phyloP scores from a whole-genome alignment of 2,113 vertebrate species.

The Elachura formosa region DNA sequence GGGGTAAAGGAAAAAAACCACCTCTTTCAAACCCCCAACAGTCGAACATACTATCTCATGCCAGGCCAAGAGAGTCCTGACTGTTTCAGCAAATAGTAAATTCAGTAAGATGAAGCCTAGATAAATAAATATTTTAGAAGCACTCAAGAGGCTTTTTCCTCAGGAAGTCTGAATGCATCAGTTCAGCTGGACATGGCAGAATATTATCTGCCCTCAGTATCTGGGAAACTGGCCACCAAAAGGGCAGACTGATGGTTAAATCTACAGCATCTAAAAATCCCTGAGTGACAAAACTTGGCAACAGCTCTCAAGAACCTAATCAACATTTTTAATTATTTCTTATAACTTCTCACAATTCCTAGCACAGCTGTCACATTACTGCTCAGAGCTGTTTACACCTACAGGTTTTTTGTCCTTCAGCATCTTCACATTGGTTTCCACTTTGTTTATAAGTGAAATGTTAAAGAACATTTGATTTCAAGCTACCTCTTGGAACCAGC shows the following conservation, averaged over 20 bases:
- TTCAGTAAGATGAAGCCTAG: conserved; percentile 10
- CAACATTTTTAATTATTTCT: conserved; percentile 35
- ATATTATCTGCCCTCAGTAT: not conserved
- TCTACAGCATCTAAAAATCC: not conserved
- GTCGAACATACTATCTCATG: conserved; percentile 16
- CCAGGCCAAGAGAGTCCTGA: not conserved
- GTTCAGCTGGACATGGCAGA: conserved; percentile 7
- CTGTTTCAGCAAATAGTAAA: conserved; percentile 13
- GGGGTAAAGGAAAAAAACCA: too few species aligned
- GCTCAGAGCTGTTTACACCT: not conserved
- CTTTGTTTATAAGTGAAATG: not conserved
- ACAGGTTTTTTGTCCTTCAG: not conserved
- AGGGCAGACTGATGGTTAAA: conserved; percentile 22
- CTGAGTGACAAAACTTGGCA: not conserved
- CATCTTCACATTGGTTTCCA: not conserved
- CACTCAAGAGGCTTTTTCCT: conserved; percentile 8
- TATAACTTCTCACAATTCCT: conserved; percentile 6
- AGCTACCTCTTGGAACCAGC: not conserved
- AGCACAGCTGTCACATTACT: conserved; percentile 18
- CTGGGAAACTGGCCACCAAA: not conserved
- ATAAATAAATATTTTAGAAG: conserved; percentile 44
- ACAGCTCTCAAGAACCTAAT: not conserved
- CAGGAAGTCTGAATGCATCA: conserved; percentile 9
- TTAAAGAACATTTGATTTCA: not conserved
- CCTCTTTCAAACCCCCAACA: too few species aligned